phyloP scores from a whole-genome alignment of 2,797 vertebrate genomes.

The Micromesistius poutassou region DNA sequence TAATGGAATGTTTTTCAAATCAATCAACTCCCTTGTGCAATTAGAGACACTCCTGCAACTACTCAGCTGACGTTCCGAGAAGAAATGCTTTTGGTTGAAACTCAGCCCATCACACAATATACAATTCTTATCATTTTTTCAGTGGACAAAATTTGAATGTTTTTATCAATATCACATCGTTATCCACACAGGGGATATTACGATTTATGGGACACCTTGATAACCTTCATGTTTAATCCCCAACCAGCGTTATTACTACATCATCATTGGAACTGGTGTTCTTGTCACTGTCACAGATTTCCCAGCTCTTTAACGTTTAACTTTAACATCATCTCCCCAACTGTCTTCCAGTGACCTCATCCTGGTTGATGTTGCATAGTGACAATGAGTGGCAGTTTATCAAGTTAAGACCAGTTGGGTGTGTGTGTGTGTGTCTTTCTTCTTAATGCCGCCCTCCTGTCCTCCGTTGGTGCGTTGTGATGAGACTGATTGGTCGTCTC shows the following conservation, averaged over 20 bases:
- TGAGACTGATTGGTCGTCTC: neutral
- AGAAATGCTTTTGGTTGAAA: conserved; percentile 18
- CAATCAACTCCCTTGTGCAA: conserved; percentile 39
- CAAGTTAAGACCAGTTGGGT: conserved; percentile 48
- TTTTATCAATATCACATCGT: neutral
- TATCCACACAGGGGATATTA: neutral
- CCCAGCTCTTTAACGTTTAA: neutral
- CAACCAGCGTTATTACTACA: neutral
- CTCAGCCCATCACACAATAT: neutral
- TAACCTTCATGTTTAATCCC: neutral
- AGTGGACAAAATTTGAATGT: conserved; percentile 6
- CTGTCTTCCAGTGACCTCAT: conserved; percentile 2
- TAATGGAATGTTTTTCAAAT: conserved; percentile 47
- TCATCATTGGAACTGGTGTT: neutral
- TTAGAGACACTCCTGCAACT: conserved; percentile 43
- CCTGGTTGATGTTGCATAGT: conserved; percentile 56
- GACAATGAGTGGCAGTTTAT: conserved; percentile 32
- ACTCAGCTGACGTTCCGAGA: conserved; percentile 44
- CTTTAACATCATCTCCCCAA: neutral
- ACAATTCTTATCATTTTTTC: neutral
- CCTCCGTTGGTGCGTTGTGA: neutral
- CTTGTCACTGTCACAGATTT: neutral
- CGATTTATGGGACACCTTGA: neutral
- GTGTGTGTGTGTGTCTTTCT: neutral
- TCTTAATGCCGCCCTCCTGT: neutral